Conservation (phyloP, 1,140 invertebrate species). For the Pseudomyrmex concolor region DNA sequence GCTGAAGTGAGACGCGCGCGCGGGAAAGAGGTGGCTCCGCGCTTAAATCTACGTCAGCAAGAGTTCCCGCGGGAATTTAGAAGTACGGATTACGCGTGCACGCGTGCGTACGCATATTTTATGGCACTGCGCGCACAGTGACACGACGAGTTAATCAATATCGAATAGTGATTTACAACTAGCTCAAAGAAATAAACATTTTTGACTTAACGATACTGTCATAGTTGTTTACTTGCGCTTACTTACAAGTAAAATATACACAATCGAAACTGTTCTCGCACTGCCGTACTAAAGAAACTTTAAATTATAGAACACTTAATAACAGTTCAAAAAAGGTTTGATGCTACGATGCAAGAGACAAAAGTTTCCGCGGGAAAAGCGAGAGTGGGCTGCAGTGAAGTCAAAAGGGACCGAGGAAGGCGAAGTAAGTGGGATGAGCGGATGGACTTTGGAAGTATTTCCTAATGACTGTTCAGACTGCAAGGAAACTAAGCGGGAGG, state of each 20-base stretch:
- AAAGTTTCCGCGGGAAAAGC: slow-evolving; percentile 20
- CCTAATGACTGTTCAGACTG: slow-evolving; percentile 73
- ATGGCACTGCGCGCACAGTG: slow-evolving; percentile 20
- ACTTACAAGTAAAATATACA: too few relatives aligned
- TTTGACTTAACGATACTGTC: too few relatives aligned
- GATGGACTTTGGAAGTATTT: slow-evolving; percentile 78
- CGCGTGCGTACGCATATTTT: slow-evolving; percentile 73
- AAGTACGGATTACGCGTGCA: slow-evolving; percentile 70
- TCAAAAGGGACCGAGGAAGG: slow-evolving; percentile 29
- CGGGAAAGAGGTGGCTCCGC: background rate
- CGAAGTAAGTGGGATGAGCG: slow-evolving; percentile 72
- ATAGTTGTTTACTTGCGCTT: too few relatives aligned
- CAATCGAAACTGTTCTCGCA: too few relatives aligned
- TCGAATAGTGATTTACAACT: background rate
- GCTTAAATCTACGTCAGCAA: slow-evolving; percentile 30
- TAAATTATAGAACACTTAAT: too few relatives aligned
- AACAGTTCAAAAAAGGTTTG: background rate
- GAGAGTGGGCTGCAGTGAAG: slow-evolving; percentile 44
- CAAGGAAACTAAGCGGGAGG: slow-evolving; percentile 18
- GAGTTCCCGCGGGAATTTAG: slow-evolving; percentile 59
- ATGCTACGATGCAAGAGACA: background rate
- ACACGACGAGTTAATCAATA: slow-evolving; percentile 1
- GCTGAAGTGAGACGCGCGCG: slow-evolving; percentile 23
- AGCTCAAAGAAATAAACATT: background rate
- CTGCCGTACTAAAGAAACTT: too few relatives aligned